Conservation (phyloP, 2,113 vertebrate species). For the Malurus alboscapulatus region DNA sequence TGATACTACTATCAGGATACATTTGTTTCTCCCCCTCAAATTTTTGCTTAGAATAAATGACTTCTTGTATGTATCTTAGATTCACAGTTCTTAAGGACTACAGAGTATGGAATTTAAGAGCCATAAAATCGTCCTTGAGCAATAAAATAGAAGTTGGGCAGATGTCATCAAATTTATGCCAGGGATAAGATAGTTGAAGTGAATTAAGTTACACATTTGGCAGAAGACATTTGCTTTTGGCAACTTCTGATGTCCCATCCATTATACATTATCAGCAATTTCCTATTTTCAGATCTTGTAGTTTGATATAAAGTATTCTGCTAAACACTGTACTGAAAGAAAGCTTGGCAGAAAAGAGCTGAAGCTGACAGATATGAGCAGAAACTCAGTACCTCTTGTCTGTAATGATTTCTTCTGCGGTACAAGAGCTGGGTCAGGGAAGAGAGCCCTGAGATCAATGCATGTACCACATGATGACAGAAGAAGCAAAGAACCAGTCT, state of each 20-base stretch:
- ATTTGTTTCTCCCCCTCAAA: not conserved
- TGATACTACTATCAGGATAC: not conserved
- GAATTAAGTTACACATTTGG: not conserved
- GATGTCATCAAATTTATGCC: not conserved
- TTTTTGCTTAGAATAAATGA: not conserved
- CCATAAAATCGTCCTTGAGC: not conserved
- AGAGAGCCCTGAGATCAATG: not conserved
- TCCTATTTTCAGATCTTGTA: not conserved
- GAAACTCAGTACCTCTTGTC: not conserved
- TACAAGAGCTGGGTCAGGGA: not conserved
- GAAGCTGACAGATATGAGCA: not conserved
- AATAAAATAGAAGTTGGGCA: not conserved
- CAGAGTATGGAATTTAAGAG: not conserved
- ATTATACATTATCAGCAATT: constrained; percentile 4
- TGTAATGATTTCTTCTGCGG: not conserved
- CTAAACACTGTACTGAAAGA: not conserved
- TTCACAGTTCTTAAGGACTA: not conserved
- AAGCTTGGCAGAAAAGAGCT: not conserved
- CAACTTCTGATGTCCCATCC: not conserved
- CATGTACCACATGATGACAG: not conserved
- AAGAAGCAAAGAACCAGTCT: not conserved
- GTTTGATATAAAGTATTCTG: not conserved
- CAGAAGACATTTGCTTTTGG: constrained; percentile 35
- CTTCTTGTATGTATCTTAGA: not conserved
- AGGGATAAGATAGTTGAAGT: not conserved